Percentiles rank a stretch among this genome's conserved stretches.
Evolutionary conservation across 2,113 vertebrate species (phyloP).

Genomic region (Melanostigma gelatinosum): DNA sequence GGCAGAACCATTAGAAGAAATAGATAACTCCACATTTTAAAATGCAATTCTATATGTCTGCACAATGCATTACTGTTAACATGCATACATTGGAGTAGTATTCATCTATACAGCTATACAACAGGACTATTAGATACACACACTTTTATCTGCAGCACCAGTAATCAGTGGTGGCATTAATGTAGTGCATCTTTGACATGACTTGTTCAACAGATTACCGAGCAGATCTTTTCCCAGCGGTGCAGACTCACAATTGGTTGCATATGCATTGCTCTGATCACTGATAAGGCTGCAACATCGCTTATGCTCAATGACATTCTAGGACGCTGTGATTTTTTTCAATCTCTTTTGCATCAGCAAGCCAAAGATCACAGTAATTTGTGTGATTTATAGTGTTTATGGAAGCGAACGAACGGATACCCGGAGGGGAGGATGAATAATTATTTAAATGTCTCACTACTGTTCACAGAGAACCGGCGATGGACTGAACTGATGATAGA

Average conservation of each 20-base stretch:
- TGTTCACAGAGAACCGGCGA: conserved; percentile 1
- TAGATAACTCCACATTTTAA: too few relatives aligned
- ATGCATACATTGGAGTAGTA: neutral
- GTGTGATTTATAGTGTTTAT: conserved; percentile 64
- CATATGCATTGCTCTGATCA: conserved; percentile 6
- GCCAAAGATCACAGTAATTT: conserved; percentile 43
- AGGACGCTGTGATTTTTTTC: conserved; percentile 39
- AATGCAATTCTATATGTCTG: neutral
- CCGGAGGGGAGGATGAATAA: conserved; percentile 35
- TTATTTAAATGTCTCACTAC: conserved; percentile 48
- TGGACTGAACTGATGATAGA: conserved; percentile 13
- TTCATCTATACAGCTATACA: neutral
- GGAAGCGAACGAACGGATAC: conserved; percentile 44
- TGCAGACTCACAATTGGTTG: conserved; percentile 20
- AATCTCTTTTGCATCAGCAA: conserved; percentile 51
- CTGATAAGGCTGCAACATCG: conserved; percentile 7
- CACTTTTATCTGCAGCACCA: neutral
- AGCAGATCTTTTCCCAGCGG: conserved; percentile 4
- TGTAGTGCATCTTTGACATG: neutral
- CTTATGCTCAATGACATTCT: conserved; percentile 39
- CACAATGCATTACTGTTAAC: neutral
- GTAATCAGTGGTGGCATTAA: conserved; percentile 20
- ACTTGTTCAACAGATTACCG: conserved; percentile 26
- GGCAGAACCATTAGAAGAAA: too few relatives aligned
- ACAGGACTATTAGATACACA: neutral